phyloP scores from a whole-genome alignment of 2,113 vertebrate genomes.

The Saguinus midas region DNA sequence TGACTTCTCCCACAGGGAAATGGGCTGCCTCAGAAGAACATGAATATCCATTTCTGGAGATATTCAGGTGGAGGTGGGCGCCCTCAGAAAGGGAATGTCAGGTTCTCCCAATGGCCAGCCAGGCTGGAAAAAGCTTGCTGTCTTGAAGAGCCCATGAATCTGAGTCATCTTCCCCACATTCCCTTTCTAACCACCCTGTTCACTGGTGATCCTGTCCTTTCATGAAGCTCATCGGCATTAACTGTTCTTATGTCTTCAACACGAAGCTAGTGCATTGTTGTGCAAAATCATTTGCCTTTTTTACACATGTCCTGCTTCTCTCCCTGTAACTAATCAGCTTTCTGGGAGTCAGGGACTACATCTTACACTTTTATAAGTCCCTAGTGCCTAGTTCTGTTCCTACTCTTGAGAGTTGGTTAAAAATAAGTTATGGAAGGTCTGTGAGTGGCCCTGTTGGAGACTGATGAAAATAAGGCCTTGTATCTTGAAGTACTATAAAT shows the following conservation, averaged over 20 bases:
- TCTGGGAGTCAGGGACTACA: background rate
- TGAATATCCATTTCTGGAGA: background rate
- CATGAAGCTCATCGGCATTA: background rate
- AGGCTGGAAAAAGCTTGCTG: background rate
- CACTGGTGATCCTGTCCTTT: background rate
- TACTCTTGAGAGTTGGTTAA: background rate
- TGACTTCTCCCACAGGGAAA: background rate
- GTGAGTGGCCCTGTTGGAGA: background rate
- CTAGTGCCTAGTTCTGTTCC: background rate
- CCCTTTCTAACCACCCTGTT: background rate
- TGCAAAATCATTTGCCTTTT: background rate
- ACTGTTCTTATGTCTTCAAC: background rate
- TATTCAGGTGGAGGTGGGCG: background rate
- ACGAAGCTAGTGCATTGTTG: background rate
- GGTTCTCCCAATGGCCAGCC: background rate
- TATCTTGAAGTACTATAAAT: background rate
- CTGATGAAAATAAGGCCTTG: background rate
- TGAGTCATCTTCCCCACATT: background rate
- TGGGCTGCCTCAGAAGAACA: background rate
- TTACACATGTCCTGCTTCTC: background rate
- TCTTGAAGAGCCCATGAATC: background rate
- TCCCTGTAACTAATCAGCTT: background rate
- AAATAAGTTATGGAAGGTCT: background rate
- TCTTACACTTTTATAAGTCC: background rate
- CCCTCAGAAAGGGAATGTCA: background rate